Evolutionary conservation across 2,113 vertebrate genomes (phyloP).

Genomic region (Embiotoca jacksoni): DNA sequence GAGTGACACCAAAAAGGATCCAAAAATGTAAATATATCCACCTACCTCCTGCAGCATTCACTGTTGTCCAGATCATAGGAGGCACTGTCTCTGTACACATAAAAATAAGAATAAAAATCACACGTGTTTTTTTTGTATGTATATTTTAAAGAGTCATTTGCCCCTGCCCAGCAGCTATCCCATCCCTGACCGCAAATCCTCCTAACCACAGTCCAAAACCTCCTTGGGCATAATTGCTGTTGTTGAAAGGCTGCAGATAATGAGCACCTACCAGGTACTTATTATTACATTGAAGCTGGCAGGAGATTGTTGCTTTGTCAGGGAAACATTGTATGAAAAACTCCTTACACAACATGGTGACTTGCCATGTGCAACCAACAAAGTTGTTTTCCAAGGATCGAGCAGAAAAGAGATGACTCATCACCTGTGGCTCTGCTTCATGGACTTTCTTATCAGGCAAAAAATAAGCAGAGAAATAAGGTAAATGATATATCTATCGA

Average conservation of each 20-base stretch:
- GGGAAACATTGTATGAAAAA: constrained; percentile 31
- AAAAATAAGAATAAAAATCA: constrained; percentile 2
- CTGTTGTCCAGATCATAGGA: constrained; percentile 69
- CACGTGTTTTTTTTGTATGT: neutral
- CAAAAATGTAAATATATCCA: neutral
- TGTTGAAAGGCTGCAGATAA: constrained; percentile 51
- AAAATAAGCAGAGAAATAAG: too few relatives aligned
- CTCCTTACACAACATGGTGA: constrained; percentile 26
- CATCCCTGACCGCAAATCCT: constrained; percentile 18
- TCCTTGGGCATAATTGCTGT: constrained; percentile 50
- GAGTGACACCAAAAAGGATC: neutral
- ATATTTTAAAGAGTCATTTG: constrained; percentile 31
- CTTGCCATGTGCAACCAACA: constrained; percentile 15
- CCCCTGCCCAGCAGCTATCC: neutral
- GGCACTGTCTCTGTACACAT: constrained; percentile 67
- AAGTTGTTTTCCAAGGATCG: neutral
- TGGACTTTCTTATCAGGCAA: too few relatives aligned
- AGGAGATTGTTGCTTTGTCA: constrained; percentile 35
- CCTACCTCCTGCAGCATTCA: constrained; percentile 74
- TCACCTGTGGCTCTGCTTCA: neutral
- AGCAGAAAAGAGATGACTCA: neutral
- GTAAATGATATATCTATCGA: neutral
- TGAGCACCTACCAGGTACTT: constrained; percentile 50
- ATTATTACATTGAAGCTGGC: constrained; percentile 66
- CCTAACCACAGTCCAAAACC: constrained; percentile 34